These are phyloP conservation scores for Coccyzus lansbergi DNA, from an alignment of 2,797 vertebrate species.

Conservation along the genomic window DNA sequence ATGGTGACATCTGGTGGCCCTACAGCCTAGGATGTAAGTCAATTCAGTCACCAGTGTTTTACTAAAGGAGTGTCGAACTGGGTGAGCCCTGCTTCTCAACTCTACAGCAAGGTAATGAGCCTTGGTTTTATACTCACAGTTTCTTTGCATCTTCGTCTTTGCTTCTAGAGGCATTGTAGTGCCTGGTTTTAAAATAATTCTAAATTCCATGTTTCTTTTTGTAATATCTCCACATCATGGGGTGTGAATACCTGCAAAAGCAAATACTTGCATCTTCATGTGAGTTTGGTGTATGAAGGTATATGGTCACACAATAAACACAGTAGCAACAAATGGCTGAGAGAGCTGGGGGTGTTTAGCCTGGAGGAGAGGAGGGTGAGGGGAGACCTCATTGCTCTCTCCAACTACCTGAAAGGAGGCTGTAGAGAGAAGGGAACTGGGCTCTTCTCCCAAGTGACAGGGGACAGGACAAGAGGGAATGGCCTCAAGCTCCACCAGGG, in stretches of 20 bases:
- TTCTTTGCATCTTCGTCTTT: not conserved
- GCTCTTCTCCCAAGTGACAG: no score
- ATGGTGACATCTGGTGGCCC: not conserved
- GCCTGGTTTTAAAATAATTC: not conserved
- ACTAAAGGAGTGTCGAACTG: accelerated
- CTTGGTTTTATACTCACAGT: not conserved
- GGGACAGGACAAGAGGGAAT: no score
- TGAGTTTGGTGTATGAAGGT: accelerated
- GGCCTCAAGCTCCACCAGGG: no score
- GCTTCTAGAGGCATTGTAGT: not conserved
- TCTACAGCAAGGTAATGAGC: not conserved
- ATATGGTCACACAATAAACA: accelerated
- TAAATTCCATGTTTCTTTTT: not conserved
- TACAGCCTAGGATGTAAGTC: no score
- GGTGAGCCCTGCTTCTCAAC: not conserved
- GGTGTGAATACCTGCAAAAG: not conserved
- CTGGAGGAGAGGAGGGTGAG: no score
- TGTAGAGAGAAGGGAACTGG: no score
- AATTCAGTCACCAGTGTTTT: accelerated
- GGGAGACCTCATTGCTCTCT: no score
- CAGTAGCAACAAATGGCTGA: no score
- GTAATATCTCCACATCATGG: not conserved
- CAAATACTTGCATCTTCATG: not conserved
- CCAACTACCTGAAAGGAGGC: no score
- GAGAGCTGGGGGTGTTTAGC: no score